These are phyloP conservation scores for Magallana gigas DNA, from an alignment of 1,140 invertebrate species.

Conservation along the genomic window DNA sequence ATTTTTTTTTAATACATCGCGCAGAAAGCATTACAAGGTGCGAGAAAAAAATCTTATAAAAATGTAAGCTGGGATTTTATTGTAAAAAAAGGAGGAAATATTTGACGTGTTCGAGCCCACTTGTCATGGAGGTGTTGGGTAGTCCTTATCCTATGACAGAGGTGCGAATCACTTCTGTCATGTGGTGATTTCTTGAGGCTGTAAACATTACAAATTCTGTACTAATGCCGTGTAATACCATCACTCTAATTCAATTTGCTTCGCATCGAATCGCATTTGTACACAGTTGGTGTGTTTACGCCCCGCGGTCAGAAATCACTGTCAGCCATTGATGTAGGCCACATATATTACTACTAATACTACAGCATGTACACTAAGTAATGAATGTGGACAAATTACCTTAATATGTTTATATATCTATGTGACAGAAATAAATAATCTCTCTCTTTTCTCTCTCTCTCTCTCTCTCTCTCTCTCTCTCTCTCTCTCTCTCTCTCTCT, in stretches of 20 bases:
- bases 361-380: neutral
- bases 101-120: neutral
- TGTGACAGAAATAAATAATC: neutral
- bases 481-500: neutral
- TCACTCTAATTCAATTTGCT: slow-evolving; percentile 26
- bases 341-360: neutral
- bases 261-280: slow-evolving; percentile 7
- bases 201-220: neutral
- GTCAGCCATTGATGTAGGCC: neutral
- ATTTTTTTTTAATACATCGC: too few relatives aligned
- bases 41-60: too few relatives aligned
- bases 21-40: too few relatives aligned
- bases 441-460: neutral
- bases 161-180: slow-evolving; percentile 1
- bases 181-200: neutral
- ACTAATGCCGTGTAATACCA: slow-evolving; percentile 7
- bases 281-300: neutral
- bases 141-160: neutral
- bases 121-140: neutral
- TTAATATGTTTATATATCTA: neutral
- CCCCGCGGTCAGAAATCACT: neutral
- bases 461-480: neutral
- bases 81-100: neutral
- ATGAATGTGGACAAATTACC: neutral
- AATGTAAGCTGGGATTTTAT: too few relatives aligned